These are phyloP conservation scores for Autographa pulchrina DNA, from an alignment of 2,888 invertebrate species.

Conservation along the genomic window DNA sequence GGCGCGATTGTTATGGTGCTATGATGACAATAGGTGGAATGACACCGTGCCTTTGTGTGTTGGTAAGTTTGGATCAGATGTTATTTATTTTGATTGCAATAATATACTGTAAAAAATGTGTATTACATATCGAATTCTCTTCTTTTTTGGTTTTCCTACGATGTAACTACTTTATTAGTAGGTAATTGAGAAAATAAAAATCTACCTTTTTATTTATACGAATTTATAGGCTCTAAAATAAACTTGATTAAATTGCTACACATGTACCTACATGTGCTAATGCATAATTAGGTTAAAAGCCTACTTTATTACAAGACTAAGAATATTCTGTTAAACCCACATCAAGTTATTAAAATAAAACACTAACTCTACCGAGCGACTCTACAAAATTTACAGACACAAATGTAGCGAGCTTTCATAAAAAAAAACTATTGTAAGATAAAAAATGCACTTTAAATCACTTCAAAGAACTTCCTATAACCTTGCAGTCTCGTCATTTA, in stretches of 20 bases:
- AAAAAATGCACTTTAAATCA: slow-evolving; percentile 48
- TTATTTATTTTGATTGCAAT: slow-evolving; percentile 26
- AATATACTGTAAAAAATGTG: no score
- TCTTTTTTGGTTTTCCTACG: no score
- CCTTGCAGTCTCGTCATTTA: slow-evolving; percentile 56
- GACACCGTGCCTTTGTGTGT: slow-evolving; percentile 90
- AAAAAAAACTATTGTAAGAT: slow-evolving; percentile 40
- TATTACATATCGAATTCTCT: no score
- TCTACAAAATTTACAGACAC: neutral
- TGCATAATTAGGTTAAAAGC: no score
- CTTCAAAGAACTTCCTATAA: slow-evolving; percentile 54
- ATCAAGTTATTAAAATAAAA: no score
- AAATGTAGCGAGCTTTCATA: slow-evolving; percentile 22
- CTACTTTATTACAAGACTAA: no score
- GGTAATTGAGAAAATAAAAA: no score
- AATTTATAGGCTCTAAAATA: no score
- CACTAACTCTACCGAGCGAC: neutral
- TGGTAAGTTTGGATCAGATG: slow-evolving; percentile 84
- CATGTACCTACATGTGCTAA: no score
- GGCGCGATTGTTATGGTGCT: slow-evolving; percentile 91
- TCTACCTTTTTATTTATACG: no score
- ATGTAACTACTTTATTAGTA: no score
- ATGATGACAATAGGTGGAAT: slow-evolving; percentile 91
- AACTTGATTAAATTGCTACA: no score
- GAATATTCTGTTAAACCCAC: slow-evolving; percentile 7